Base-by-base conservation (phyloP, 2,113 vertebrate genomes). In the Passer domesticus region DNA sequence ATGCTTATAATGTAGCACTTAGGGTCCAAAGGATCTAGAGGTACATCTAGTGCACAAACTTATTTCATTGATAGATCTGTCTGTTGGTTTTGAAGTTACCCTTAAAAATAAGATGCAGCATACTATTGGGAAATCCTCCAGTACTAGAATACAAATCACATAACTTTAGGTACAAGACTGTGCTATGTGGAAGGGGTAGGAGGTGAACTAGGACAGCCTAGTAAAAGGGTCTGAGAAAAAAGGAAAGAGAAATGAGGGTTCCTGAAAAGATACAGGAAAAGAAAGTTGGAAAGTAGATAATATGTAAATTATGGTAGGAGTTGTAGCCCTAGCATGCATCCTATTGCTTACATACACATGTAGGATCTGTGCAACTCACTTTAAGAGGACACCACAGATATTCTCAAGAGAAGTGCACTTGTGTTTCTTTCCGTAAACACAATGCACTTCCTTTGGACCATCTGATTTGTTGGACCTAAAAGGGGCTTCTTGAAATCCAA, bases 1-100 rank as follows among this genome's bases (percentile, higher is more conserved):
- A 37, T 0, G 1, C 21, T 67, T 66, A 31, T 0, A 0, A 20
- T 35, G 16, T 37, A 31, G 24, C 11, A 14, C 13, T 49, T 60
- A 56, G 22, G n/a, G 46, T 46, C 27, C 22, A 60, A 23, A 66
- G 21, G 5, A 70, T 23, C 3, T 87, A 58, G 50, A 81, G 47
- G 9, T 78, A 30, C 17, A 33, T 43, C 49, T 70, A 33, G 14
- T 83, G 33, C 79, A 43, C 15, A 67, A 35, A 30, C 2, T 0
- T 46, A 30, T 86, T 78, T 77, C 50, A 50, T 52, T 63, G 33
- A 35, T 30, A 66, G 33, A 49, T 70, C 13, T 70, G 7, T 66
- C 67, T 60, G 8, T 25, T 72, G 6, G 14, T 85, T 87, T 73
- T 83, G 20, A 83, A 76, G 53, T 78, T 77, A 84, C 16, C 5